Evolutionary conservation across 2,888 invertebrate genomes (phyloP), one percentile per base, ranked within the genome.

Genomic region (Autographa gamma): DNA sequence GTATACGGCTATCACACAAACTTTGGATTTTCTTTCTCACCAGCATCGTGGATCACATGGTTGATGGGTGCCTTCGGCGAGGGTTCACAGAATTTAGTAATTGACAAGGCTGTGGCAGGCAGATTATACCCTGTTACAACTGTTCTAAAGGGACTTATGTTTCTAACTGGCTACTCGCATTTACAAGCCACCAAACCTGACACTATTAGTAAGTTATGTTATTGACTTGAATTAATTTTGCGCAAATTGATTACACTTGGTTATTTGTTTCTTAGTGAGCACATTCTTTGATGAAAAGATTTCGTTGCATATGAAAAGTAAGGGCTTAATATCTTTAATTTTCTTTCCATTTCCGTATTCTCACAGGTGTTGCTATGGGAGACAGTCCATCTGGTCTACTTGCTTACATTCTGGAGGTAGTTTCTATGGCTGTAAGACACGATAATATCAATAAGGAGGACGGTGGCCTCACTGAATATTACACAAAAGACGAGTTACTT

Each of bases 151-250:
- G 18, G 19, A 8, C 0, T 66, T 0, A 0, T 71, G 0, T 38
- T n/a, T 9, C 70, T 77, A 34, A 6, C 14, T n/a, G 83, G 80
- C 2, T 83, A 83, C 13, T 59, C 77, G 1, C 83, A 83, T 58
- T 13, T 80, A 8, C 83, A 80, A 0, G 59, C 83, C 0, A 73
- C 78, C 2, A 81, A 83, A 63, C 83, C 83, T 43, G 83, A 82
- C 19, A 77, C 74, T n/a, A 0, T 82, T 14, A 83, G 83, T 82
- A 63, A 14, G 76, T 76, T 16, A 13, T 25, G 6, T 16, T 43
- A 14, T 11, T 11, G 11, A 11, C 11, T 0, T 5, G 34, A 34
- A 34, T 34, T 3, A 25, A 25, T 25, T 25, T 25, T 1, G 25
- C 1, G 25, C 25, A 3, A 25, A 25, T 25, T 25, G 25, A 25